Conservation (phyloP, 2,113 vertebrate genomes). For the Xyrauchen texanus region DNA sequence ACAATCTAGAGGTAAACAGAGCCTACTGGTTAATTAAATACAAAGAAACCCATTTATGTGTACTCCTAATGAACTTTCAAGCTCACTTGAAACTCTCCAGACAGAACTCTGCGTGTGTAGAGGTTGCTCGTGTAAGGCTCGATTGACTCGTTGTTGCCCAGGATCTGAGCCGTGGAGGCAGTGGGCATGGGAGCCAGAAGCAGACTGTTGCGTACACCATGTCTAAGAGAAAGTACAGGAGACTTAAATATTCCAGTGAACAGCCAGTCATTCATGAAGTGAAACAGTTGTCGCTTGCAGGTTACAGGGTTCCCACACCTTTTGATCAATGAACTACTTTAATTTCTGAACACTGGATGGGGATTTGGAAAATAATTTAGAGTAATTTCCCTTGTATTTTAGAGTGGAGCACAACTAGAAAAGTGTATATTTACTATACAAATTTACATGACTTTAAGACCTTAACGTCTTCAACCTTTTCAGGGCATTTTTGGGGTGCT, state of each 20-base stretch:
- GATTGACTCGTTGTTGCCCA: constrained; percentile 97
- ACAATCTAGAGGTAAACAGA: constrained; percentile 80
- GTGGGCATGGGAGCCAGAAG: constrained; percentile 96
- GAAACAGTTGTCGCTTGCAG: too few species aligned
- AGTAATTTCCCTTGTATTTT: too few species aligned
- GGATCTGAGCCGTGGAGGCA: constrained; percentile 95
- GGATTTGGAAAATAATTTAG: too few species aligned
- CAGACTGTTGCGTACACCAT: constrained; percentile 92
- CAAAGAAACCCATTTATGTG: background rate
- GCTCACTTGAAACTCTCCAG: constrained; percentile 94
- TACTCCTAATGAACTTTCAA: background rate
- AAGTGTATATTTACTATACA: too few species aligned
- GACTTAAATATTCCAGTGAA: background rate
- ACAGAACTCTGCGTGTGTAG: constrained; percentile 94
- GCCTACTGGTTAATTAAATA: background rate
- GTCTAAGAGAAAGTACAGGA: constrained; percentile 65
- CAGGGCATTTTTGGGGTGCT: too few species aligned
- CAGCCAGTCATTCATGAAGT: background rate
- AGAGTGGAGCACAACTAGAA: too few species aligned
- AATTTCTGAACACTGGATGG: too few species aligned
- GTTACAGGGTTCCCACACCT: too few species aligned
- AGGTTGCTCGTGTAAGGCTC: constrained; percentile 98
- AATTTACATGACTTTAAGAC: too few species aligned
- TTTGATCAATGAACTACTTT: too few species aligned
- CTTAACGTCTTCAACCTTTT: too few species aligned